Evolutionary conservation across 2,888 invertebrate genomes (phyloP), one percentile per base, ranked within the genome.

Genomic region (Nomada flava): DNA sequence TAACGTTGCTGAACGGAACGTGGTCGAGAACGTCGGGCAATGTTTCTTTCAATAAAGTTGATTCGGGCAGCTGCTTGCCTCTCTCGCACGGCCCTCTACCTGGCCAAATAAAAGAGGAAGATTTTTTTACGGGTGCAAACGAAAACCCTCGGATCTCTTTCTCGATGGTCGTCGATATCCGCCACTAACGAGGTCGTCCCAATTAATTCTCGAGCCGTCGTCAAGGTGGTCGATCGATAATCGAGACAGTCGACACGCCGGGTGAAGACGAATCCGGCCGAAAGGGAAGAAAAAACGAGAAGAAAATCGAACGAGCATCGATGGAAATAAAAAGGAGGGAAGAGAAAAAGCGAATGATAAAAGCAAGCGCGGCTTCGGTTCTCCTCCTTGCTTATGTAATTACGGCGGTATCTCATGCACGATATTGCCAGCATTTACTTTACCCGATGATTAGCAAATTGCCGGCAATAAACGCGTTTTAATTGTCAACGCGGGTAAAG

Each of bases 181-280:
- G 69, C 82, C 86, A 81, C 86, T 86, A 86, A 86, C 86, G 86
- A 86, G 86, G 86, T 86, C 86, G 86, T 86, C 86, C 86, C 86
- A 86, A 86, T 86, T 86, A 86, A 86, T 86, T 86, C 86, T 63
- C 82, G 75, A 82, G 86, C 86, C 86, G 86, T 86, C 86, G 86
- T 86, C 86, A 86, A 86, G 86, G 86, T 86, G 86, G 86, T 86
- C 86, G 86, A 86, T 86, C 84, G 86, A 86, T 86, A 86, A 86
- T 86, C 86, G 76, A 71, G 85, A 86, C 83, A 82, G 79, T 81
- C 86, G 82, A 86, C 86, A 86, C 86, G 86, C 81, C 70, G 81
- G 83, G 86, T 65, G 86, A 85, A 86, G 86, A 86, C 83, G 85
- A 86, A 86, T 86, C 83, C 83, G 67, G 36, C 76, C 85, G 76